Evolutionary conservation across 2,797 vertebrate genomes (phyloP).

Genomic region (Erpetoichthys calabaricus): DNA sequence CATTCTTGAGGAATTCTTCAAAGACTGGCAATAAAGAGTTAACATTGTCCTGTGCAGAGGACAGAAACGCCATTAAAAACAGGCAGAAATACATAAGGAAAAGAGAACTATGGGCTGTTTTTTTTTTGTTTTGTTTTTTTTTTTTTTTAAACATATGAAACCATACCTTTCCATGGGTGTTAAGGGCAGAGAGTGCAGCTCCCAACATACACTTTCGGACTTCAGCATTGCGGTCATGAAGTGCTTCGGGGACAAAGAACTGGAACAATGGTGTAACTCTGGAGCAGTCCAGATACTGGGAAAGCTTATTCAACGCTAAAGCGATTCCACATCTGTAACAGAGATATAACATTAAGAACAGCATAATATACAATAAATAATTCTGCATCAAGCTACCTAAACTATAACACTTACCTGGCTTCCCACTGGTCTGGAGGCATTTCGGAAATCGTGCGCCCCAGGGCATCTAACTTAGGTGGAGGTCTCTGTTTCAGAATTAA

Average conservation of each 20-base stretch:
- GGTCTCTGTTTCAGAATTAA: slow-evolving; percentile 57
- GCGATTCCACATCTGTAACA: slow-evolving; percentile 82
- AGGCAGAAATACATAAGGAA: background rate
- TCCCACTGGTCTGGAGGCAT: slow-evolving; percentile 95
- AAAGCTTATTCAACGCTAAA: slow-evolving; percentile 81
- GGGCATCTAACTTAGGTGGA: slow-evolving; percentile 82
- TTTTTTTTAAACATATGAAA: slow-evolving; percentile 10
- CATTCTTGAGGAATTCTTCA: slow-evolving; percentile 90
- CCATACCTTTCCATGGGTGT: slow-evolving; percentile 86
- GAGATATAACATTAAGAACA: slow-evolving; percentile 2
- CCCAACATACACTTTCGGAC: slow-evolving; percentile 94
- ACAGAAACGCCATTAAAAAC: slow-evolving; percentile 7
- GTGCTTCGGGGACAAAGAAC: slow-evolving; percentile 91
- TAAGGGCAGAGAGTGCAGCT: slow-evolving; percentile 81
- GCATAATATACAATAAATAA: background rate
- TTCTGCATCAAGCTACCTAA: background rate
- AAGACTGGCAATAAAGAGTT: slow-evolving; percentile 89
- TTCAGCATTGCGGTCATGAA: slow-evolving; percentile 82
- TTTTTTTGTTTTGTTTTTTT: background rate
- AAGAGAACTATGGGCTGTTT: background rate
- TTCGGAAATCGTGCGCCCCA: slow-evolving; percentile 91
- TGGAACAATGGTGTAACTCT: slow-evolving; percentile 92
- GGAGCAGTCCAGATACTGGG: slow-evolving; percentile 72
- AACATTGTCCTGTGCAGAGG: slow-evolving; percentile 73
- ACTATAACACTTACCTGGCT: slow-evolving; percentile 74